Conservation (phyloP, 2,797 vertebrate genomes). For the Danio choprae region DNA sequence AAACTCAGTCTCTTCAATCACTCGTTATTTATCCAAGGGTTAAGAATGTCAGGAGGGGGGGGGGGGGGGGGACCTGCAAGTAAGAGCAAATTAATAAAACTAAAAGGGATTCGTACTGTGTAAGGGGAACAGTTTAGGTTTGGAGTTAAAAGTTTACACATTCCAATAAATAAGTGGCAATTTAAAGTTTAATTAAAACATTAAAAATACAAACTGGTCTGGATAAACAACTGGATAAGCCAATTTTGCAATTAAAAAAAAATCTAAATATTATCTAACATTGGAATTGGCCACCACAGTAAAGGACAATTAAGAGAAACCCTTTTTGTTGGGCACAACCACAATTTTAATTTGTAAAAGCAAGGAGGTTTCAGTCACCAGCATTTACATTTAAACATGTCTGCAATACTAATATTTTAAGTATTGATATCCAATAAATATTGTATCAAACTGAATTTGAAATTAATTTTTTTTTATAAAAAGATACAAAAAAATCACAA, state of each 20-base stretch:
- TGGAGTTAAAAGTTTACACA: background rate
- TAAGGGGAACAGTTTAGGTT: background rate
- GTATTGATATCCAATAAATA: no score
- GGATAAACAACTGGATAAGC: no score
- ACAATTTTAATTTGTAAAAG: background rate
- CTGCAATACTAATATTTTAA: no score
- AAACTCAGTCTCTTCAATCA: background rate
- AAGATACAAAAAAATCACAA: no score
- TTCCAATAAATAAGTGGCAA: background rate
- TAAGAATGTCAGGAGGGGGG: background rate
- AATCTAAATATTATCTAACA: background rate
- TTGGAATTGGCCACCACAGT: background rate
- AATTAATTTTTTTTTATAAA: no score
- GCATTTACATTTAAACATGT: no score
- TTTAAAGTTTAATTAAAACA: background rate
- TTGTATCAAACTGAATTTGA: no score
- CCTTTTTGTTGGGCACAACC: background rate
- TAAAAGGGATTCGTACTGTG: background rate
- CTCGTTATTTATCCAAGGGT: background rate
- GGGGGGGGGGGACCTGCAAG: background rate
- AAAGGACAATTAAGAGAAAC: background rate
- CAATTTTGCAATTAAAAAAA: background rate
- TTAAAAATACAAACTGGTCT: no score
- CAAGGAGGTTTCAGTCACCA: no score
- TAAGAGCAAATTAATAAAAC: background rate